Evolutionary conservation across 2,797 vertebrate genomes (phyloP), one percentile per base, ranked within the genome.

Genomic region (Sebastes jordani): DNA sequence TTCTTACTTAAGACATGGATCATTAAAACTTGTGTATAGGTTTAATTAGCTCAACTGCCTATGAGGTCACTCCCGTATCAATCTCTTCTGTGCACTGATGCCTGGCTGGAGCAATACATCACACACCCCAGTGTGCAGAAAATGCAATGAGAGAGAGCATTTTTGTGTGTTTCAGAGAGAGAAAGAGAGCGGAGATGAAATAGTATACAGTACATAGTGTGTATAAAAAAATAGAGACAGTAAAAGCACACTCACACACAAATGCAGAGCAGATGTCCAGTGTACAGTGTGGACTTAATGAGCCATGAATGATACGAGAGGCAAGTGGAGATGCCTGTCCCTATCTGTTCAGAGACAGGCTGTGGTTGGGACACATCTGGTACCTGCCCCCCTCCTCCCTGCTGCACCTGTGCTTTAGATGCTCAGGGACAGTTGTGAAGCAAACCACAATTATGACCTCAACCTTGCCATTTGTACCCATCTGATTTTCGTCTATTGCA

Each of bases 231-330:
- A 42, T 63, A 72, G 58, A 66, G 59, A 62, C 14, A 54, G 59
- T 46, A 58, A 76, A 74, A 81, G 74, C 67, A 54, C 66, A 42
- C 56, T 46, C 64, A 84, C 60, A 71, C 71, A 79, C 69, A 86
- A 86, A 82, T 67, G 56, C 74, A 81, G 72, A 91, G 86, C 92
- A 93, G 91, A 93, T 94, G 93, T 88, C 90, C 91, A 65, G 73
- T 73, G 83, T 91, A 91, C 88, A 92, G 86, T 86, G 79, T 90
- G 78, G 84, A 84, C 81, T 76, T 94, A 93, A 94, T 94, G 92
- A 93, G 93, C 85, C 93, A 84, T 93, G 91, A 93, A 93, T 91
- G 91, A 93, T 91, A 90, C 68, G 88, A 90, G 86, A 90, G 91
- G 88, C 79, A 86, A 83, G 85, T 88, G 90, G 78, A 91, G 85